A percentile compares a stretch with the other conserved stretches of the same genome.
phyloP scores from a whole-genome alignment of 2,888 invertebrate species.

The Caenorhabditis sp. region DNA sequence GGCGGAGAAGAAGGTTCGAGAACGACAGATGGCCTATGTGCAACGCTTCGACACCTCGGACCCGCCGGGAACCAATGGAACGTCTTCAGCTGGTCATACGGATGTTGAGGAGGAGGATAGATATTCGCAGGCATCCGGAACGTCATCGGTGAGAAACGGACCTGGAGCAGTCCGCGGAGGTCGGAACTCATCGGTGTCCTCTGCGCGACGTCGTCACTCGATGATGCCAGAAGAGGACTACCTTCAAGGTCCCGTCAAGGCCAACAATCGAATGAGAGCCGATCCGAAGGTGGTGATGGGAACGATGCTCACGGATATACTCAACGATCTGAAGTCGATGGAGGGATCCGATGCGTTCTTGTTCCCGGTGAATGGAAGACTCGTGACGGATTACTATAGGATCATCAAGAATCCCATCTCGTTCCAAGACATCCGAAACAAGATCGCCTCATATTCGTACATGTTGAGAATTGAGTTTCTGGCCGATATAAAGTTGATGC shows the following conservation, averaged over 20 bases:
- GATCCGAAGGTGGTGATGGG: constrained; percentile 89
- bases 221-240: constrained; percentile 80
- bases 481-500: constrained; percentile 95
- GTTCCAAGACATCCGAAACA: constrained; percentile 94
- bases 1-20: constrained; percentile 44
- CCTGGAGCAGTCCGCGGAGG: constrained; percentile 44
- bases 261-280: constrained; percentile 93
- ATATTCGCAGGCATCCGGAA: constrained; percentile 39
- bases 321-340: constrained; percentile 90
- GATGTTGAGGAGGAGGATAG: constrained; percentile 56
- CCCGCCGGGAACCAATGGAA: constrained; percentile 11
- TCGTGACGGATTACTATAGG: constrained; percentile 94
- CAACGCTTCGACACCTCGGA: constrained; percentile 10
- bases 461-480: constrained; percentile 87
- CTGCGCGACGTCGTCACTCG: constrained; percentile 70
- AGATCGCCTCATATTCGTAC: constrained; percentile 87
- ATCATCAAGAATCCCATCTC: constrained; percentile 97
- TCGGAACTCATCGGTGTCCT: constrained; percentile 52
- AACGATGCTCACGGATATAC: constrained; percentile 77
- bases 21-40: constrained; percentile 1
- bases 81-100: constrained; percentile 5
- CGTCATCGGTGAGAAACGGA: constrained; percentile 28
- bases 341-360: constrained; percentile 93
- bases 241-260: constrained; percentile 84
- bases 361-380: constrained; percentile 94